Evolutionary conservation across 2,888 invertebrate genomes (phyloP).

Genomic region (Rapana venosa): DNA sequence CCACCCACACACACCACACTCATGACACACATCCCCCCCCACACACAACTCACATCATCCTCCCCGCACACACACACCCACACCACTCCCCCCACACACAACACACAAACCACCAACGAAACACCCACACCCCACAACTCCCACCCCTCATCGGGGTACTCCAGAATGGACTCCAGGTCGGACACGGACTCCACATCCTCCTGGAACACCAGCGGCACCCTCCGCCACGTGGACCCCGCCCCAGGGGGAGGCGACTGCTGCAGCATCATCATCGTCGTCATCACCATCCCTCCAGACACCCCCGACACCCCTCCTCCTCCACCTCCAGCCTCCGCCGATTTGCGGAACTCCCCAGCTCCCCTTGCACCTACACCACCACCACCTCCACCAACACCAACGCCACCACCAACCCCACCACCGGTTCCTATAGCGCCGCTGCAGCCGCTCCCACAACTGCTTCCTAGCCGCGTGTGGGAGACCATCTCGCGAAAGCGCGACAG

Average conservation of each 20-base stretch:
- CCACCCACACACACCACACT: no score
- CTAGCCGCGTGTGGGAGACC: slow-evolving; percentile 36
- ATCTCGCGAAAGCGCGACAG: slow-evolving; percentile 55
- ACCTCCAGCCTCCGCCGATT: slow-evolving; percentile 54
- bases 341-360: slow-evolving; percentile 45
- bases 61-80: not conserved
- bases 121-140: not conserved
- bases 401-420: slow-evolving; percentile 32
- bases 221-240: slow-evolving; percentile 43
- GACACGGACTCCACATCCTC: slow-evolving; percentile 64
- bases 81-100: not conserved
- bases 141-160: slow-evolving; percentile 56
- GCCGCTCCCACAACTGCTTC: slow-evolving; percentile 39
- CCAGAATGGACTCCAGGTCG: slow-evolving; percentile 65
- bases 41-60: not conserved
- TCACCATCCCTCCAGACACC: slow-evolving; percentile 49
- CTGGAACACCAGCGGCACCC: slow-evolving; percentile 52
- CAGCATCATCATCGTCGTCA: slow-evolving; percentile 48
- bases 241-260: slow-evolving; percentile 17
- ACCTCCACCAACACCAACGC: slow-evolving; percentile 31
- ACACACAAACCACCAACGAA: slow-evolving; percentile 2
- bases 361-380: not conserved
- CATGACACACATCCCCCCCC: not conserved
- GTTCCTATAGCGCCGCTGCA: slow-evolving; percentile 52
- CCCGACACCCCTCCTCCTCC: slow-evolving; percentile 47